Conservation (phyloP, 2,113 vertebrate species). For the Austrofundulus limnaeus region DNA sequence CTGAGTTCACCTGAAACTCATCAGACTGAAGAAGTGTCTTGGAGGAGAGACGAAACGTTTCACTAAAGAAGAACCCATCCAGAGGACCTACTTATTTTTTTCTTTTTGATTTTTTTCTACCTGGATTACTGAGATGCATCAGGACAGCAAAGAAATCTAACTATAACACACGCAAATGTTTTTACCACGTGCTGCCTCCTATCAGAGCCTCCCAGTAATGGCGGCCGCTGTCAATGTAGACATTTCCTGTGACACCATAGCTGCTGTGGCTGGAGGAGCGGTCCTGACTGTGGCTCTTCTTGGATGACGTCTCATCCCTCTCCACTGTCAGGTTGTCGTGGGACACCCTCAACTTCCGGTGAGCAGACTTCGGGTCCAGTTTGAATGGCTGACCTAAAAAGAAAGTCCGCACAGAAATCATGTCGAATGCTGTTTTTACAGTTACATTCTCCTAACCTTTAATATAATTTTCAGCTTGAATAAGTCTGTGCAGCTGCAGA, state of each 20-base stretch:
- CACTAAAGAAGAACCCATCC: too few relatives aligned
- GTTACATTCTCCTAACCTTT: neutral
- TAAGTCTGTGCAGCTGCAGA: slow-evolving; percentile 21
- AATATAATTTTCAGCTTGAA: neutral
- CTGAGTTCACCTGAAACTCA: too few relatives aligned
- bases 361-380: slow-evolving; percentile 94
- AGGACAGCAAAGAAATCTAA: too few relatives aligned
- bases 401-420: neutral
- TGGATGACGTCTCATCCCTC: slow-evolving; percentile 93
- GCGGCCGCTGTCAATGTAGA: slow-evolving; percentile 96
- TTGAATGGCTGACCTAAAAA: slow-evolving; percentile 94
- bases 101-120: too few relatives aligned
- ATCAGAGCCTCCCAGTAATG: slow-evolving; percentile 99
- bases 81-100: too few relatives aligned
- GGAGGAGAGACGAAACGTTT: too few relatives aligned
- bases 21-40: too few relatives aligned
- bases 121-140: too few relatives aligned
- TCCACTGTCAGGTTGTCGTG: slow-evolving; percentile 97
- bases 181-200: slow-evolving; percentile 95
- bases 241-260: slow-evolving; percentile 93
- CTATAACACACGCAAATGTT: neutral
- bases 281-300: slow-evolving; percentile 95
- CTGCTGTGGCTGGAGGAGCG: slow-evolving; percentile 94
- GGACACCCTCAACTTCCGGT: slow-evolving; percentile 93
- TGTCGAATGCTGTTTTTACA: neutral